Percentiles rank a stretch among this genome's conserved stretches.
Evolutionary conservation across 2,888 invertebrate genomes (phyloP).

Genomic region (Plebejus melissa): DNA sequence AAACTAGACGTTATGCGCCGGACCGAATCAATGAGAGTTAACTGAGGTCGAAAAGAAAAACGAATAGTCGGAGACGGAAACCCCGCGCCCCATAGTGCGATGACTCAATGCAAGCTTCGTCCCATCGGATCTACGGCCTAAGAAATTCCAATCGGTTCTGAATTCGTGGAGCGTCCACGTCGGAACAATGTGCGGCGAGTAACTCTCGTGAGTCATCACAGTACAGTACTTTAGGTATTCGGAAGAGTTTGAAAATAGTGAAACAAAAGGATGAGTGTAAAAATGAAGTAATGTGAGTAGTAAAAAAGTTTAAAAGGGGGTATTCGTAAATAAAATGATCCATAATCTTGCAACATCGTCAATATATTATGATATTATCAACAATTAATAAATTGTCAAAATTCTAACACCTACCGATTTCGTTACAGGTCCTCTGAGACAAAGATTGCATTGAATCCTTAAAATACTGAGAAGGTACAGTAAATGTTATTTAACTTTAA

Average conservation of each 20-base stretch:
- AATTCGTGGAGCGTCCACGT: conserved; percentile 37
- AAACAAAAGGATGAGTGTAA: conserved; percentile 57
- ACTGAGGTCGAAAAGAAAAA: conserved; percentile 14
- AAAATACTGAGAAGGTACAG: conserved; percentile 59
- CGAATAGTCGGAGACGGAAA: conserved; percentile 39
- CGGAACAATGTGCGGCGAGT: conserved; percentile 42
- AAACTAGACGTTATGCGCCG: conserved; percentile 6
- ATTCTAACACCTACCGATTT: conserved; percentile 56
- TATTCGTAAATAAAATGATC: conserved; percentile 67
- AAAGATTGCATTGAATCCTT: conserved; percentile 78
- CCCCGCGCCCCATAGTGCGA: conserved; percentile 74
- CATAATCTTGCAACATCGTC: conserved; percentile 70
- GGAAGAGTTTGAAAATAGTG: conserved; percentile 48
- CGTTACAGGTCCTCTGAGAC: conserved; percentile 60
- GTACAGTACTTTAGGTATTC: conserved; percentile 55
- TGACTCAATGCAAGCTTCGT: conserved; percentile 79
- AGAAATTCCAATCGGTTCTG: conserved; percentile 31
- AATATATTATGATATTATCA: conserved; percentile 72
- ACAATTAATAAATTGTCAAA: conserved; percentile 58
- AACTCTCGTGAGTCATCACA: conserved; percentile 77
- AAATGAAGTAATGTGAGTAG: conserved; percentile 56
- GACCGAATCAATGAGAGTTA: conserved; percentile 12
- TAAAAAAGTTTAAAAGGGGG: conserved; percentile 48
- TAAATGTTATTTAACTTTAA: conserved; percentile 61
- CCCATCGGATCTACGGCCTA: conserved; percentile 55